Percentiles rank a stretch among this genome's conserved stretches.
Conservation (phyloP, 2,888 invertebrate genomes). For the Drosophila infuscata region DNA sequence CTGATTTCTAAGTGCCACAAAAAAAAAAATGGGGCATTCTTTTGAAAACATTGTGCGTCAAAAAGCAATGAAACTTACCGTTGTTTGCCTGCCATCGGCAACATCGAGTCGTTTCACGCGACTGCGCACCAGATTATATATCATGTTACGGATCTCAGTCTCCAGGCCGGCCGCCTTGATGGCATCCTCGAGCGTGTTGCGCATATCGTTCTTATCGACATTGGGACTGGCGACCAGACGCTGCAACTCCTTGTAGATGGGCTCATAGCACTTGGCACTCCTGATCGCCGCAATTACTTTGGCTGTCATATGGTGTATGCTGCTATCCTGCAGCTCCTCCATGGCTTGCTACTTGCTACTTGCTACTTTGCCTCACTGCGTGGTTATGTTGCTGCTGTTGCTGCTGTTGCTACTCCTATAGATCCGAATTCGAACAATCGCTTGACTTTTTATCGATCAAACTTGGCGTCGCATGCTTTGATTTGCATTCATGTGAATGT, state of each 20-base stretch:
- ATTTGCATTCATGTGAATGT: conserved; percentile 30
- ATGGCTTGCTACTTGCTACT: conserved; percentile 51
- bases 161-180: conserved; percentile 92
- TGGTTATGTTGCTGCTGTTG: conserved; percentile 18
- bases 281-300: conserved; percentile 93
- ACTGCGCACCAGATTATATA: conserved; percentile 92
- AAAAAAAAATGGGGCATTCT: background rate
- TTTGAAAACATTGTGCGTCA: background rate
- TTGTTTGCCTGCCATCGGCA: conserved; percentile 33
- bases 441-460: conserved; percentile 69
- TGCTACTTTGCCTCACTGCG: conserved; percentile 5
- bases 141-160: conserved; percentile 92
- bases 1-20: conserved; percentile 48
- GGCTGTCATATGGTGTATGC: conserved; percentile 90
- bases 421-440: conserved; percentile 33
- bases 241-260: conserved; percentile 91
- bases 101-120: conserved; percentile 56
- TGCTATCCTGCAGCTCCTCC: conserved; percentile 85
- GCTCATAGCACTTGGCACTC: conserved; percentile 90
- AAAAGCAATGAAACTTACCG: conserved; percentile 32
- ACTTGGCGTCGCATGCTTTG: conserved; percentile 61
- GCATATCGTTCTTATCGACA: conserved; percentile 92
- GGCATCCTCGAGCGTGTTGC: conserved; percentile 90
- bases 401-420: conserved; percentile 23
- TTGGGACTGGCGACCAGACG: conserved; percentile 91